Evolutionary conservation across 2,113 vertebrate genomes (phyloP), one percentile per base, ranked within the genome.

Genomic region (Maylandia zebra): DNA sequence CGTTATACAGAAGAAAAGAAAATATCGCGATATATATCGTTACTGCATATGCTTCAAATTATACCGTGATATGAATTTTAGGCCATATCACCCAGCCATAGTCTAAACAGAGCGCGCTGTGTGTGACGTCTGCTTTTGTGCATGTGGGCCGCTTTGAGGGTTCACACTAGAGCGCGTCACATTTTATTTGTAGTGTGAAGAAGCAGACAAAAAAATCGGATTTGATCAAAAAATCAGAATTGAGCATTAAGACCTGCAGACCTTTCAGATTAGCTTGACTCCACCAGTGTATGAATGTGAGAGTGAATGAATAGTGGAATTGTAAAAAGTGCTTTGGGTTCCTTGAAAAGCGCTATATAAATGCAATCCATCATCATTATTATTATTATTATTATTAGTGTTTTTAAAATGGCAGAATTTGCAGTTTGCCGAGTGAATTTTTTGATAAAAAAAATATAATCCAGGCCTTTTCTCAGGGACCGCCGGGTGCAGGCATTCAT

Each of bases 141-240:
- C 7, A 5, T 0, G 2, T 1, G 1, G 7, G 56, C 24, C 3
- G 24, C 55, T 27, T 57, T 27, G 0, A 57, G 24, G 24, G 55
- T 57, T 57, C 55, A 2, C 55, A 57, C 55, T 2, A 56, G 22
- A 56, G 24, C 12, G 7, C 7, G 0, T 5, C 55, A 27, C 55
- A 27, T 27, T 57, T 57, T 14, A 57, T 57, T 9, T 57, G 24
- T 30, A 30, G 56, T 30, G 56, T 57, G 12, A 57, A 57, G 7
- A 16, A 59, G 56, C 24, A 59, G 24, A 30, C 3, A 0, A 30
- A 59, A 8, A 57, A 57, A 16, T 3, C 4, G 0, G 1, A 56
- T 14, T 56, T 56, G 22, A 56, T 56, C 2, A 56, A 56, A 14
- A 27, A 57, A 0, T 2, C 3, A 0, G 24, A 59, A 1, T 59